Conservation (phyloP, 2,797 vertebrate genomes). For the Siniperca undulata region DNA sequence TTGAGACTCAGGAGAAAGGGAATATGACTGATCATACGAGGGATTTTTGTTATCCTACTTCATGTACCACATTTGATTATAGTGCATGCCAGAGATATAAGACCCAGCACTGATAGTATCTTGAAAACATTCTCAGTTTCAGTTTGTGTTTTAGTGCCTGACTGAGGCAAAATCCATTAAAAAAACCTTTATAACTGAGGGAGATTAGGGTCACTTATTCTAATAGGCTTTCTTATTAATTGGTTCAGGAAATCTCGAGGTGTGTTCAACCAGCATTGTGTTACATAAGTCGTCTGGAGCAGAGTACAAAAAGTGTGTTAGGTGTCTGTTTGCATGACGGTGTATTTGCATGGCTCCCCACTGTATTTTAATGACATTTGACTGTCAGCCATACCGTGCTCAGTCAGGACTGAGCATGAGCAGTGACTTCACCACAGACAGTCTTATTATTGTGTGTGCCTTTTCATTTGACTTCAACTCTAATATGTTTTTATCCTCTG, state of each 20-base stretch:
- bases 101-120: neutral
- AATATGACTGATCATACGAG: neutral
- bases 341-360: constrained; percentile 78
- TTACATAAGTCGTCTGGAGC: constrained; percentile 29
- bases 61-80: neutral
- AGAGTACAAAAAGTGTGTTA: constrained; percentile 23
- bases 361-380: constrained; percentile 81
- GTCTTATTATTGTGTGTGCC: constrained; percentile 12
- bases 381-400: constrained; percentile 53
- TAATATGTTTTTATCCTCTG: neutral
- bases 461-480: constrained; percentile 7
- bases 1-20: neutral
- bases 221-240: constrained; percentile 39
- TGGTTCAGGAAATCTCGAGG: constrained; percentile 29
- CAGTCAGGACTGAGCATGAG: constrained; percentile 4
- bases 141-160: constrained; percentile 12
- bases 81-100: neutral
- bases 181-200: constrained; percentile 16
- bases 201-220: constrained; percentile 36
- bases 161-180: constrained; percentile 3
- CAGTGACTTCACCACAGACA: constrained; percentile 42
- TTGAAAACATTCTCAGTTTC: constrained; percentile 19
- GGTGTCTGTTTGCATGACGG: constrained; percentile 60
- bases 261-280: neutral
- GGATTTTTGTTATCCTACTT: neutral